Evolutionary conservation across 2,888 invertebrate genomes (phyloP).

Genomic region (Lasioglossum marginatum): DNA sequence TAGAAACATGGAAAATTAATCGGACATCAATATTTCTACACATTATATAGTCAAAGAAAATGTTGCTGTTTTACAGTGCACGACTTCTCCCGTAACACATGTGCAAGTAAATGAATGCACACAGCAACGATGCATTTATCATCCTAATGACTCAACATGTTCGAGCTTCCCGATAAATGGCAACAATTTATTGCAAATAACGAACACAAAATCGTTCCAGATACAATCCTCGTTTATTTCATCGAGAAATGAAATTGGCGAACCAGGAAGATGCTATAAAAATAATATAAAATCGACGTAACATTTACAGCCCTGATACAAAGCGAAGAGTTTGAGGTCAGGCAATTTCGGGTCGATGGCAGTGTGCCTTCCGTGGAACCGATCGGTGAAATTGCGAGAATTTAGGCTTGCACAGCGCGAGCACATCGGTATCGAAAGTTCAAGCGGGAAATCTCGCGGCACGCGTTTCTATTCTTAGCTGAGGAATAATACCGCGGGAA

Average conservation of each 20-base stretch:
- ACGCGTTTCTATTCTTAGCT: slow-evolving; percentile 55
- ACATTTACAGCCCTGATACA: neutral
- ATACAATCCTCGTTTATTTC: too few relatives aligned
- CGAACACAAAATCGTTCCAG: neutral
- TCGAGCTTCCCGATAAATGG: neutral
- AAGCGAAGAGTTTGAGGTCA: neutral
- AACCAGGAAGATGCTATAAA: neutral
- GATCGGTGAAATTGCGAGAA: neutral
- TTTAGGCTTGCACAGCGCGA: neutral
- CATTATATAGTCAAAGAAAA: neutral
- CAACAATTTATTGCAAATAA: neutral
- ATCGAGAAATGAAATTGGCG: neutral
- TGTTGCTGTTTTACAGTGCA: neutral
- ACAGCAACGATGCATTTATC: neutral
- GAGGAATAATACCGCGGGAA: slow-evolving; percentile 42
- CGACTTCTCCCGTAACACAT: neutral
- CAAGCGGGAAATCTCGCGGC: slow-evolving; percentile 14
- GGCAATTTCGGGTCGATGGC: neutral
- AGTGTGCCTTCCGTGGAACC: neutral
- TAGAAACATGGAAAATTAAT: too few relatives aligned
- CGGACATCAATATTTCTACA: too few relatives aligned
- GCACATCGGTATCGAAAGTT: slow-evolving; percentile 11
- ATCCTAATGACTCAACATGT: neutral
- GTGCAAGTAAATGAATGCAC: neutral
- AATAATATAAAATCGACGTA: neutral